phyloP scores from a whole-genome alignment of 1,140 invertebrate species.

The Macrosteles quadrilineatus region DNA sequence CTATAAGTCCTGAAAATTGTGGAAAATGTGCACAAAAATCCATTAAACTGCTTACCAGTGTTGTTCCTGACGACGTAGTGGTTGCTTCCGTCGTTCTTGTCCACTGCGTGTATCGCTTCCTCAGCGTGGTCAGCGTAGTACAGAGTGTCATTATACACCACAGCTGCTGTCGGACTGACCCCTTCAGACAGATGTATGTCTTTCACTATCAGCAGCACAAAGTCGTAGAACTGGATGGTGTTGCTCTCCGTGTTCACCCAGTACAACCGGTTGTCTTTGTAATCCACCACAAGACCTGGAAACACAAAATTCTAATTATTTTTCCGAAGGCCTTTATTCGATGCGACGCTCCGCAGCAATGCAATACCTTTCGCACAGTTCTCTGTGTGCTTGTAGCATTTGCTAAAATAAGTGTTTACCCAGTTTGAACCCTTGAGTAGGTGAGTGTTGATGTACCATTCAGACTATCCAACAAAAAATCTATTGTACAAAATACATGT shows the following conservation, averaged over 20 bases:
- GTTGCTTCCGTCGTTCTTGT: constrained; percentile 52
- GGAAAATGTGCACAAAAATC: no score
- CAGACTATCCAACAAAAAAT: no score
- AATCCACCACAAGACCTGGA: constrained; percentile 63
- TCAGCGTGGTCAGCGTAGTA: constrained; percentile 63
- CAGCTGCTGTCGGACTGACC: constrained; percentile 56
- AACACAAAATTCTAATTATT: constrained; percentile 40
- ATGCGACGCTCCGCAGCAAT: no score
- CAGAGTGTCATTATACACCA: constrained; percentile 58
- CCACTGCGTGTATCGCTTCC: constrained; percentile 58
- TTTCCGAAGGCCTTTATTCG: no score
- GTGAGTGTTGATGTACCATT: no score
- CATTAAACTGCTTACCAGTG: no score
- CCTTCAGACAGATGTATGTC: constrained; percentile 49
- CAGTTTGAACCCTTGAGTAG: no score
- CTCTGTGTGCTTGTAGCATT: no score
- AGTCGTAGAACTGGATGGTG: constrained; percentile 67
- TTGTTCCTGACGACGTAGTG: constrained; percentile 56
- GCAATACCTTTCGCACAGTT: no score
- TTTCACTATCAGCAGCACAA: constrained; percentile 52
- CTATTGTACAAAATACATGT: no score
- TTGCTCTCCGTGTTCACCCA: constrained; percentile 64
- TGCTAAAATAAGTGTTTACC: no score
- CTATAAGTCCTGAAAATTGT: no score
- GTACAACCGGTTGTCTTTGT: constrained; percentile 63